These are phyloP conservation scores for Atrina japonica DNA, from an alignment of 2,888 invertebrate species.

Conservation along the genomic window DNA sequence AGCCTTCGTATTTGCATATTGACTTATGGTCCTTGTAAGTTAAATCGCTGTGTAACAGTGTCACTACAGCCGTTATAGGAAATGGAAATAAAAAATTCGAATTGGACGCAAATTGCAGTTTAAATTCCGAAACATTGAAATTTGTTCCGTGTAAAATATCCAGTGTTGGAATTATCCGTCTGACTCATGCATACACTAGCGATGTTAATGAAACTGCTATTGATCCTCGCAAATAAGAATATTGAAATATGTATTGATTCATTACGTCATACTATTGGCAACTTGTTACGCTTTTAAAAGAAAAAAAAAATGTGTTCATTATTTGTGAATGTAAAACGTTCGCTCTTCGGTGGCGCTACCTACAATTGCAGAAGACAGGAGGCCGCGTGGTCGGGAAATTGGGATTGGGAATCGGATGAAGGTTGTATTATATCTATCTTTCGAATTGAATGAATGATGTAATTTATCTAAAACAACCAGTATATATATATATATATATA, in stretches of 20 bases:
- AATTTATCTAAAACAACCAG: neutral
- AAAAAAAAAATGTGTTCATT: slow-evolving; percentile 27
- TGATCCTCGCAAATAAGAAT: neutral
- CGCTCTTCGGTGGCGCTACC: slow-evolving; percentile 38
- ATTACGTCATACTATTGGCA: slow-evolving; percentile 6
- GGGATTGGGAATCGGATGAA: slow-evolving; percentile 25
- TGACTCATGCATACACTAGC: no score
- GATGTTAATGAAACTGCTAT: no score
- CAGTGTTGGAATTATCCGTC: no score
- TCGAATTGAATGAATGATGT: neutral
- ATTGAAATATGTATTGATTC: neutral
- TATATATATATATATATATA: no score
- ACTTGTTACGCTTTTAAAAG: neutral
- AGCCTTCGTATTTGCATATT: no score
- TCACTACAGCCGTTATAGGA: no score
- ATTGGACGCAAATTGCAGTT: no score
- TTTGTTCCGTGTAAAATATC: no score
- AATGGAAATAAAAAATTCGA: no score
- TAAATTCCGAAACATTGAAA: no score
- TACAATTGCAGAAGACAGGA: slow-evolving; percentile 45
- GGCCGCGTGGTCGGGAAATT: slow-evolving; percentile 41
- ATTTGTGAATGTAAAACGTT: slow-evolving; percentile 37
- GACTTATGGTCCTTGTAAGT: no score
- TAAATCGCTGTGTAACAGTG: no score
- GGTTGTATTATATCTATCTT: slow-evolving; percentile 10